phyloP scores from a whole-genome alignment of 2,797 vertebrate genomes.

The Trachurus trachurus region DNA sequence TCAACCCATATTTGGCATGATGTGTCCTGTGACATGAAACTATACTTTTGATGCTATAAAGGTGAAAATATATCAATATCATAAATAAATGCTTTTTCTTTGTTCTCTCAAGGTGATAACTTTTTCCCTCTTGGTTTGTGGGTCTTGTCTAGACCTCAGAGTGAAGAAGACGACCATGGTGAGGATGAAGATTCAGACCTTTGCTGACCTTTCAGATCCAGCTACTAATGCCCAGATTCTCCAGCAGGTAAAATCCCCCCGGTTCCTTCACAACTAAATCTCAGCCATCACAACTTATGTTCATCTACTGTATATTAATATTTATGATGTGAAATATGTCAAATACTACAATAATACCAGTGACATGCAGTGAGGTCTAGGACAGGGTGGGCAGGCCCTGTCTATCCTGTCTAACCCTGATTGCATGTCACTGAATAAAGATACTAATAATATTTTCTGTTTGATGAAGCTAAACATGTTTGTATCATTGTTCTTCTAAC shows the following conservation, averaged over 20 bases:
- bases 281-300: not conserved
- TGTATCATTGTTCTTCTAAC: no score
- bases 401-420: no score
- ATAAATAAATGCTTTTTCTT: no score
- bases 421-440: no score
- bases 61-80: conserved; percentile 2
- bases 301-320: no score
- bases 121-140: not conserved
- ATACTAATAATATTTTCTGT: not conserved
- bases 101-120: no score
- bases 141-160: not conserved
- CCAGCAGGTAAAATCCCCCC: conserved; percentile 12
- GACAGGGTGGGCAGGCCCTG: no score
- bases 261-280: not conserved
- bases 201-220: not conserved
- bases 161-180: not conserved
- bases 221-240: not conserved
- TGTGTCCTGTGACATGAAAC: rapidly evolving
- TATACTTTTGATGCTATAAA: not conserved
- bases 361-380: no score
- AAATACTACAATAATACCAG: no score
- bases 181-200: not conserved
- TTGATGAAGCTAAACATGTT: no score
- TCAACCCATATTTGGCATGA: rapidly evolving
- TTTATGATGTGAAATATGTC: no score